These are phyloP conservation scores for Drosophila willistoni DNA, from an alignment of 1,140 invertebrate species.

Conservation along the genomic window DNA sequence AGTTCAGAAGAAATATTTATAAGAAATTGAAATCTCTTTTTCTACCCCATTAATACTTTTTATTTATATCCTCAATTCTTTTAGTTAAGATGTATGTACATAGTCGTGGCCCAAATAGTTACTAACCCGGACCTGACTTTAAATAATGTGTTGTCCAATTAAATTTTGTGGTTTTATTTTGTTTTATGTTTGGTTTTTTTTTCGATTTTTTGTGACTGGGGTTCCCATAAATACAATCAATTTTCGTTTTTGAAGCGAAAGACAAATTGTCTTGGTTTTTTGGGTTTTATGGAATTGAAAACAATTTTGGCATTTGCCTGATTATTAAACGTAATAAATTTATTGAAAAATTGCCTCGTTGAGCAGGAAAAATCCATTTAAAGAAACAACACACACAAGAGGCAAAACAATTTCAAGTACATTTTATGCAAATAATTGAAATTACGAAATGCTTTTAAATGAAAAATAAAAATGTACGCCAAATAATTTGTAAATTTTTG, in stretches of 20 bases:
- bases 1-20: no score
- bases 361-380: slow-evolving; percentile 27
- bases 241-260: slow-evolving; percentile 42
- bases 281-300: slow-evolving; percentile 10
- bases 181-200: slow-evolving; percentile 47
- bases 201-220: slow-evolving; percentile 3
- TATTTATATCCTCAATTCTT: no score
- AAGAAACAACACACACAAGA: slow-evolving; percentile 18
- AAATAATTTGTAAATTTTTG: neutral
- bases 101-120: neutral
- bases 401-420: slow-evolving; percentile 69
- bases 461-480: neutral
- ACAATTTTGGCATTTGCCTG: neutral
- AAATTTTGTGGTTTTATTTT: slow-evolving; percentile 28
- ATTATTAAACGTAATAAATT: slow-evolving; percentile 42
- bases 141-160: slow-evolving; percentile 66
- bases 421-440: slow-evolving; percentile 68
- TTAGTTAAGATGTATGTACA: neutral
- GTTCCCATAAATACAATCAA: slow-evolving; percentile 1
- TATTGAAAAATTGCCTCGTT: slow-evolving; percentile 32
- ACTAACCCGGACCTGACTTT: neutral
- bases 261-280: slow-evolving; percentile 51
- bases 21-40: no score
- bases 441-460: slow-evolving; percentile 46
- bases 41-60: no score